phyloP scores from a whole-genome alignment of 2,888 invertebrate species.

The Mesopsocus fuscifrons region DNA sequence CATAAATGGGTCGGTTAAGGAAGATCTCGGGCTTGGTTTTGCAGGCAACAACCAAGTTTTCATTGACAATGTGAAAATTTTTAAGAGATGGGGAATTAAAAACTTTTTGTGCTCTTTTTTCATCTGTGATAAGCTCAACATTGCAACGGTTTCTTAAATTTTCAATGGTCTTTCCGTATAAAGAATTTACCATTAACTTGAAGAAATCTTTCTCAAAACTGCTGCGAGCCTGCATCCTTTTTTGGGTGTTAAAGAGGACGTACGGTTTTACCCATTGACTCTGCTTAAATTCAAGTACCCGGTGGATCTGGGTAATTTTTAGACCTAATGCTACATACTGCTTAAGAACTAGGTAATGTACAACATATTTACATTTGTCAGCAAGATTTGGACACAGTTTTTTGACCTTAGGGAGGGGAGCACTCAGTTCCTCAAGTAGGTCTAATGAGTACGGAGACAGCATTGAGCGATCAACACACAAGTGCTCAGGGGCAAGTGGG shows the following conservation, averaged over 20 bases:
- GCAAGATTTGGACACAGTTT: not conserved
- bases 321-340: conserved; percentile 14
- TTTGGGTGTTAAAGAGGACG: conserved; percentile 20
- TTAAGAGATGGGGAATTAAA: conserved; percentile 21
- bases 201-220: conserved; percentile 23
- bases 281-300: conserved; percentile 21
- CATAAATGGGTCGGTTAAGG: conserved; percentile 16
- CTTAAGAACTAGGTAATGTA: conserved; percentile 7
- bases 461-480: not conserved
- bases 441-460: too few species aligned
- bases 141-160: too few species aligned
- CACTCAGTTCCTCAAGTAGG: not conserved
- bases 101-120: conserved; percentile 16
- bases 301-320: conserved; percentile 7
- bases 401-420: conserved; percentile 5
- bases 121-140: conserved; percentile 15
- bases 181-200: too few species aligned
- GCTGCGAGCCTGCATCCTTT: conserved; percentile 20
- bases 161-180: conserved; percentile 21
- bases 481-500: conserved; percentile 17
- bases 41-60: conserved; percentile 22
- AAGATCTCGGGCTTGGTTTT: conserved; percentile 18
- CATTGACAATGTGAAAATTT: conserved; percentile 19
- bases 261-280: conserved; percentile 21
- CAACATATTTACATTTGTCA: not conserved